A percentile compares a stretch with the other conserved stretches of the same genome.
Conservation (phyloP, 2,888 invertebrate species). For the Bruchidius siliquastri region DNA sequence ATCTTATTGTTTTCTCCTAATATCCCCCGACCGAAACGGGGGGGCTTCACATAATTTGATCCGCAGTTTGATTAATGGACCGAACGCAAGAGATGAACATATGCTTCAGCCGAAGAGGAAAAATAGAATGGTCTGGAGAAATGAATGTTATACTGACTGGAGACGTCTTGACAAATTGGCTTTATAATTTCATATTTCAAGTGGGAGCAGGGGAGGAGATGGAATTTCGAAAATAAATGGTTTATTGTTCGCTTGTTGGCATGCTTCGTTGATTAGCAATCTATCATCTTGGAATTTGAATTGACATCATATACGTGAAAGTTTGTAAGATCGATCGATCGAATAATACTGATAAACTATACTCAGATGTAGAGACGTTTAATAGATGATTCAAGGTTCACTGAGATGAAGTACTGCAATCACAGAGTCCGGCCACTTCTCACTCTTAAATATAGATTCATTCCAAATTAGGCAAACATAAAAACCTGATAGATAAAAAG, state of each 20-base stretch:
- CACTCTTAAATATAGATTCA: no score
- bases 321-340: no score
- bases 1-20: not conserved
- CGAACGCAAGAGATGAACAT: not conserved
- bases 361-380: no score
- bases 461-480: no score
- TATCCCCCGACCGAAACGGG: not conserved
- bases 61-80: not conserved
- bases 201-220: not conserved
- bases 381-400: no score
- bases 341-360: no score
- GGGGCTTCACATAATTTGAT: not conserved
- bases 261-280: not conserved
- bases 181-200: constrained; percentile 25
- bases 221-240: not conserved
- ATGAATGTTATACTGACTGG: constrained; percentile 5
- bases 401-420: no score
- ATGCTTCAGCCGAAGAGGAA: not conserved
- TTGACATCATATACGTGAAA: not conserved
- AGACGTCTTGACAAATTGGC: constrained; percentile 27
- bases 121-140: not conserved
- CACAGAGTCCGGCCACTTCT: no score
- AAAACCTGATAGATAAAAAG: no score
- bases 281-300: not conserved
- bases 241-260: not conserved